Conservation (phyloP, 2,797 vertebrate genomes). For the Molossus alvarezi region DNA sequence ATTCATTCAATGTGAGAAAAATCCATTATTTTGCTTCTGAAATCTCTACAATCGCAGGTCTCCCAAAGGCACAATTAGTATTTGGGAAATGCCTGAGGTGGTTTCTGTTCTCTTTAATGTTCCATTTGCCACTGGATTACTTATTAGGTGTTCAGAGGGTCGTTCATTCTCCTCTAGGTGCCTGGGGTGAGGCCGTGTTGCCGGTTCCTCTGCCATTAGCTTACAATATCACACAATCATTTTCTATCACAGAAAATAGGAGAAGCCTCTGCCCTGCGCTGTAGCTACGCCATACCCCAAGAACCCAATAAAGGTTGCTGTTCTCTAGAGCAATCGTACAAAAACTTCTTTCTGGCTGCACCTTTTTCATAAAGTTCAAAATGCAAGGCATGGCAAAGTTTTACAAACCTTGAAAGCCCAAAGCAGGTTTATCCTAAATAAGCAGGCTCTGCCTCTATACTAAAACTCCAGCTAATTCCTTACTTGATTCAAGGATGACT, state of each 20-base stretch:
- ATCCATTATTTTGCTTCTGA: slow-evolving; percentile 55
- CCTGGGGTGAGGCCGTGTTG: background rate
- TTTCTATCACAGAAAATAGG: background rate
- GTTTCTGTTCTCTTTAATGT: slow-evolving; percentile 56
- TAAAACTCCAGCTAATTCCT: background rate
- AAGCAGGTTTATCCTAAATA: slow-evolving; percentile 51
- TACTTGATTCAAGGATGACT: slow-evolving; percentile 67
- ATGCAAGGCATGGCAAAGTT: background rate
- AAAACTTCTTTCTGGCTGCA: background rate
- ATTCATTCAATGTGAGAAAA: slow-evolving; percentile 66
- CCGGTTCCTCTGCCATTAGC: background rate
- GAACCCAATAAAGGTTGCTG: background rate
- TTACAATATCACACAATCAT: background rate
- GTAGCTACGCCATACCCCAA: background rate
- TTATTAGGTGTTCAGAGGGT: slow-evolving; percentile 19
- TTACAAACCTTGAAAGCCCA: slow-evolving; percentile 55
- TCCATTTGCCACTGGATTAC: slow-evolving; percentile 47
- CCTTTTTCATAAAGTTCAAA: slow-evolving; percentile 70
- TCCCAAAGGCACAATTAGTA: slow-evolving; percentile 55
- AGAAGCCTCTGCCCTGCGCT: background rate
- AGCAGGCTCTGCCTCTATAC: background rate
- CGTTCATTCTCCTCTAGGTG: slow-evolving; percentile 2
- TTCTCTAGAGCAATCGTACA: background rate
- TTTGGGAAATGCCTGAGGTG: slow-evolving; percentile 50
- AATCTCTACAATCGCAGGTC: slow-evolving; percentile 52